Evolutionary conservation across 2,797 vertebrate species (phyloP), one percentile per base, ranked within the genome.

Genomic region (Lindbergichthys nudifrons): DNA sequence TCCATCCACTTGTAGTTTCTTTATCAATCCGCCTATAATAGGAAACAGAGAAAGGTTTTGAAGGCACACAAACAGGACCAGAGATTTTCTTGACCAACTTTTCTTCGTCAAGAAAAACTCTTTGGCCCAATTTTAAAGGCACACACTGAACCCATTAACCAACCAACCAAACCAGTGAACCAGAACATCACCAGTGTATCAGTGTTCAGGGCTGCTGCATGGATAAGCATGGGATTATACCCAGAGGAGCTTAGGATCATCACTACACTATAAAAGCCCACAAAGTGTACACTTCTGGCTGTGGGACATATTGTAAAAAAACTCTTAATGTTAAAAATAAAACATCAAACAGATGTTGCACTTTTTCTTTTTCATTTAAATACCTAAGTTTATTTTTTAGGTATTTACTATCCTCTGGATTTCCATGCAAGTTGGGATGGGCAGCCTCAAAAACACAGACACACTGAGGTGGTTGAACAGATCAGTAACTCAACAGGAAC

Each of bases 151-250:
- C 86, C 89, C 90, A 72, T 80, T 62, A 87, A 88, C 89, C 87
- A 87, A 87, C 82, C 79, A 87, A 89, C 89, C 80, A 86, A 83
- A 56, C 73, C 73, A 81, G 77, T 80, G 71, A 91, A 84, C 82
- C 79, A 85, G 85, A 90, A 88, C 81, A 68, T 80, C 88, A 88
- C 88, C 88, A 63, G 84, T 89, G 91, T 93, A 90, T 91, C 91
- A 73, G 89, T 92, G 92, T 90, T 92, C 75, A 69, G 83, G 86
- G 58, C 79, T 85, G 81, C 85, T 67, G 84, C 82, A 72, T 67
- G 84, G 80, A 63, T 80, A 68, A 80, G 70, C 80, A 82, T 61
- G 59, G 69, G 30, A 72, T 80, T 67, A 65, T 21, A 85, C 60
- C 80, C 83, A 79, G 78, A 83, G 86, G 85, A 85, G 70, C 47